A percentile compares a stretch with the other conserved stretches of the same genome.
Evolutionary conservation across 2,888 invertebrate species (phyloP).

Genomic region (Phyllotreta striolata): DNA sequence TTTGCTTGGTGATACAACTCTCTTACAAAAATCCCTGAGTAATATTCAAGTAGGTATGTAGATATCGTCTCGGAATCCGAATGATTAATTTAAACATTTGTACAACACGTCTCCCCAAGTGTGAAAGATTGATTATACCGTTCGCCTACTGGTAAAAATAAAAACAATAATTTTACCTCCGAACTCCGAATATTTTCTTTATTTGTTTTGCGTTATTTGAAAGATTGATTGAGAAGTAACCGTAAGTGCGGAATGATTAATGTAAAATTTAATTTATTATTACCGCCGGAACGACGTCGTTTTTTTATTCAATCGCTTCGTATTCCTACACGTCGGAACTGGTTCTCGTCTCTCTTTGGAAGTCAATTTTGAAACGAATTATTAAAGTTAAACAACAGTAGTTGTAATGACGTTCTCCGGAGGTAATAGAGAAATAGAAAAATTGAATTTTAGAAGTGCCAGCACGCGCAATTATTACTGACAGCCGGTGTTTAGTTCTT

Average conservation of each 20-base stretch:
- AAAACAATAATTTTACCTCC: slow-evolving; percentile 50
- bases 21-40: no score
- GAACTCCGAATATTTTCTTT: slow-evolving; percentile 20
- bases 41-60: no score
- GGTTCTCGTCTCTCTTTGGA: slow-evolving; percentile 4
- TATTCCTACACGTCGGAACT: background rate
- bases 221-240: slow-evolving; percentile 13
- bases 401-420: slow-evolving; percentile 14
- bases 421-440: slow-evolving; percentile 24
- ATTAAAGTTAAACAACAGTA: slow-evolving; percentile 15
- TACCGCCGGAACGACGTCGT: no score
- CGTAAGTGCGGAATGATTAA: slow-evolving; percentile 2
- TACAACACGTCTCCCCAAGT: slow-evolving; percentile 52
- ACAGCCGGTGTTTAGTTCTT: slow-evolving; percentile 55
- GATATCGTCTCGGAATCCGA: slow-evolving; percentile 32
- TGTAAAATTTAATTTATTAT: no score
- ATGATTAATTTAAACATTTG: slow-evolving; percentile 51
- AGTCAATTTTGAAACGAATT: slow-evolving; percentile 8
- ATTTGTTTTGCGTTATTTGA: background rate
- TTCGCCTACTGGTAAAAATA: slow-evolving; percentile 43
- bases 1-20: no score
- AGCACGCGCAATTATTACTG: slow-evolving; percentile 45
- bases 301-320: no score
- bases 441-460: slow-evolving; percentile 25
- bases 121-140: slow-evolving; percentile 54